A percentile compares a stretch with the other conserved stretches of the same genome.
These are phyloP conservation scores for Agrotis segetum DNA, from an alignment of 2,888 invertebrate species.

Conservation along the genomic window DNA sequence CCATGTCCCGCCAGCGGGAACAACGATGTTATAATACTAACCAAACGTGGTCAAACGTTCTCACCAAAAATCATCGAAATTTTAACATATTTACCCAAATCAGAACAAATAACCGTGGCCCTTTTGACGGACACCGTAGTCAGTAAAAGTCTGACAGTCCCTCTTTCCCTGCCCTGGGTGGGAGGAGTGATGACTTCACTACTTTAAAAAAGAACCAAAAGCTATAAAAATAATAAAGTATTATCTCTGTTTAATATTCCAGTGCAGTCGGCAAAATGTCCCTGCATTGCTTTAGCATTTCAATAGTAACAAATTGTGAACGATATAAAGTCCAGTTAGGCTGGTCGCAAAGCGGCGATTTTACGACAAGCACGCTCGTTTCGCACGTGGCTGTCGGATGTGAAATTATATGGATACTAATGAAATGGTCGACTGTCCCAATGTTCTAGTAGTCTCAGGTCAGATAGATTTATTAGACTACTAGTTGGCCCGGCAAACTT, in stretches of 20 bases:
- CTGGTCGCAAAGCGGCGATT: slow-evolving; percentile 39
- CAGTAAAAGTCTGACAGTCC: too few species aligned
- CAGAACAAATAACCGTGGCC: not conserved
- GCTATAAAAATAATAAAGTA: slow-evolving; percentile 31
- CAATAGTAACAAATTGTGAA: slow-evolving; percentile 66
- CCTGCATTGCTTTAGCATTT: slow-evolving; percentile 64
- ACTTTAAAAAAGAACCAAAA: not conserved
- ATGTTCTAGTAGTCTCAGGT: not conserved
- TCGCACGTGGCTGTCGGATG: slow-evolving; percentile 39
- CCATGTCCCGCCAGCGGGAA: too few species aligned
- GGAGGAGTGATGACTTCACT: too few species aligned
- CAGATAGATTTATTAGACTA: too few species aligned
- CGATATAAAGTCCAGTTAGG: slow-evolving; percentile 59
- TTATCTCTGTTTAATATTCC: slow-evolving; percentile 50
- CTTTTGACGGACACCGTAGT: too few species aligned
- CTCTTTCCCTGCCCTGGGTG: too few species aligned
- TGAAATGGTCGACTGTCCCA: not conserved
- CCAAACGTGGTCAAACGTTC: too few species aligned
- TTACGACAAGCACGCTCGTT: slow-evolving; percentile 47
- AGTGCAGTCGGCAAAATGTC: slow-evolving; percentile 43
- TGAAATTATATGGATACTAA: slow-evolving; percentile 32
- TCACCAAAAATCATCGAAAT: not conserved
- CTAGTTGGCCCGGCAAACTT: too few species aligned
- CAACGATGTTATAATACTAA: too few species aligned
- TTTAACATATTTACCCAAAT: slow-evolving; percentile 15